A percentile compares a stretch with the other conserved stretches of the same genome.
Evolutionary conservation across 2,888 invertebrate species (phyloP).

Genomic region (Catocala nupta): DNA sequence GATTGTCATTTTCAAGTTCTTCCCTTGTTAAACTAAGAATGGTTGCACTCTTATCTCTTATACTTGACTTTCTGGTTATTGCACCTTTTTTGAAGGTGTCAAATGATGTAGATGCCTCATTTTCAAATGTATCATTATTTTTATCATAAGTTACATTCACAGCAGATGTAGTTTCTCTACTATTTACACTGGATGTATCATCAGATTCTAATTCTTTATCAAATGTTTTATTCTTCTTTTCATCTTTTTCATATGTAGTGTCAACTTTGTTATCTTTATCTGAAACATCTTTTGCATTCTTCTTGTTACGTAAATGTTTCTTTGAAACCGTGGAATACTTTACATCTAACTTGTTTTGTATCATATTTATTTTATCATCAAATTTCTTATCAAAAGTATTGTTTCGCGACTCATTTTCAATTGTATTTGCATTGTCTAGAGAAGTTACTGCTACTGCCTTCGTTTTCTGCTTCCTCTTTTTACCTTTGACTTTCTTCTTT

Average conservation of each 20-base stretch:
- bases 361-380: neutral
- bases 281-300: constrained; percentile 10
- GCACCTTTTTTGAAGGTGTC: constrained; percentile 45
- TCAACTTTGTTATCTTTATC: constrained; percentile 13
- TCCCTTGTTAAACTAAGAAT: constrained; percentile 20
- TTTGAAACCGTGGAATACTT: constrained; percentile 1
- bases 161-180: constrained; percentile 13
- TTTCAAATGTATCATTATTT: constrained; percentile 35
- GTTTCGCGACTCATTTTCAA: constrained; percentile 14
- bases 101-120: constrained; percentile 29
- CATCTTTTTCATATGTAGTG: constrained; percentile 30
- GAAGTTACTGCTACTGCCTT: constrained; percentile 5
- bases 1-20: constrained; percentile 29
- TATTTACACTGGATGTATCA: constrained; percentile 4
- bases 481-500: constrained; percentile 18
- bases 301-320: constrained; percentile 4
- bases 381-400: constrained; percentile 32
- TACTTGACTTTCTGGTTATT: constrained; percentile 38
- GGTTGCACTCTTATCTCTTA: constrained; percentile 37
- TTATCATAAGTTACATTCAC: constrained; percentile 49
- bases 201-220: constrained; percentile 20
- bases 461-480: constrained; percentile 15
- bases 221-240: constrained; percentile 22
- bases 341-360: neutral
- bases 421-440: constrained; percentile 3